Conservation (phyloP, 2,113 vertebrate genomes). For the Candoia aspera region DNA sequence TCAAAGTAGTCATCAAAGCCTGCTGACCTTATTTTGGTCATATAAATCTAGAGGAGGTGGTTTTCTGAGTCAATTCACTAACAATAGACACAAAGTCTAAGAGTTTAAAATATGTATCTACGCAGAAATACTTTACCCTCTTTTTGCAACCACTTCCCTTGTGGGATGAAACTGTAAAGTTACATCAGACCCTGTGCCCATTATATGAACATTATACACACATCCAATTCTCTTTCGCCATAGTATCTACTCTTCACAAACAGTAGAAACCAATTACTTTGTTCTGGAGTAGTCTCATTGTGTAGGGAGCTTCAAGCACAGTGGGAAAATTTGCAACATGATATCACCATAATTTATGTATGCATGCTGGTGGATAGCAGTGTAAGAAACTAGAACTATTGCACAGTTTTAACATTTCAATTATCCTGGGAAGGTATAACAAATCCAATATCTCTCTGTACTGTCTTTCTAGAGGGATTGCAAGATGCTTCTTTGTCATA, state of each 20-base stretch:
- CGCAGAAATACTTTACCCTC: not conserved
- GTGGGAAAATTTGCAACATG: not conserved
- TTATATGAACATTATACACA: not conserved
- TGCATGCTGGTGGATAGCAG: not conserved
- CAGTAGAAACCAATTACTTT: not conserved
- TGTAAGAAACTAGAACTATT: not conserved
- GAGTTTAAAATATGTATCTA: not conserved
- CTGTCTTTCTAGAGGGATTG: not conserved
- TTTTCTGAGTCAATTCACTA: slow-evolving; percentile 12
- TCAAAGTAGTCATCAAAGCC: not conserved
- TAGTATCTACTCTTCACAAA: not conserved
- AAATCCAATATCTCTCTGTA: not conserved
- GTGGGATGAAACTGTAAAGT: slow-evolving; percentile 12
- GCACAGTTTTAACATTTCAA: not conserved
- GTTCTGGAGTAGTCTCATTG: not conserved
- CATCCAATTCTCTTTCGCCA: not conserved
- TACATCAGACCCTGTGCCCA: slow-evolving; percentile 14
- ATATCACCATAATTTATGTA: not conserved
- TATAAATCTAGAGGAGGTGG: not conserved
- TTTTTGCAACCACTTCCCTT: slow-evolving; percentile 27
- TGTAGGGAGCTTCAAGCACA: not conserved
- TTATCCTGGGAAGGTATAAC: not conserved
- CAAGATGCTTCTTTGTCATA: not conserved
- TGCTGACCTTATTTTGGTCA: not conserved
- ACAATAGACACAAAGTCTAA: not conserved